Evolutionary conservation across 2,797 vertebrate genomes (phyloP).

Genomic region (Schizopygopsis malacanthus): DNA sequence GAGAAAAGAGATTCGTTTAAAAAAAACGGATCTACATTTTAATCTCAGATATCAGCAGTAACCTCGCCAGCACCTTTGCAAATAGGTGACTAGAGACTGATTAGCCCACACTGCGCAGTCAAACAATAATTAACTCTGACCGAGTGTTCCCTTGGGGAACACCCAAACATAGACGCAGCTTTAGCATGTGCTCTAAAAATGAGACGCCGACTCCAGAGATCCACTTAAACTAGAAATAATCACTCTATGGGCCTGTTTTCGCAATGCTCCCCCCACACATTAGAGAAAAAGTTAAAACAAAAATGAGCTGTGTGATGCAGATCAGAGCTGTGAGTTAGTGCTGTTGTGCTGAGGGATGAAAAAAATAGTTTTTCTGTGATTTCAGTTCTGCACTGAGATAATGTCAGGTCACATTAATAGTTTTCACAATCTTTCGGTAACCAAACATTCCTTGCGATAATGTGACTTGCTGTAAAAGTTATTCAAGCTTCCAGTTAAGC

Average conservation of each 20-base stretch:
- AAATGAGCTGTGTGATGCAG: conserved; percentile 30
- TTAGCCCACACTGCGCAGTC: conserved; percentile 39
- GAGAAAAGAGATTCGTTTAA: conserved; percentile 6
- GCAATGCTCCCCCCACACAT: conserved; percentile 22
- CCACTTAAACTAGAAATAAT: conserved; percentile 64
- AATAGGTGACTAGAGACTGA: conserved; percentile 48
- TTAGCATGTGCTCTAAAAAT: conserved; percentile 67
- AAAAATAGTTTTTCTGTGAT: background rate
- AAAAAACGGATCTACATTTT: conserved; percentile 37
- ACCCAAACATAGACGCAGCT: conserved; percentile 58
- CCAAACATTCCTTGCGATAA: background rate
- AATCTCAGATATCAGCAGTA: conserved; percentile 50
- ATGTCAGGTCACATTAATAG: conserved; percentile 39
- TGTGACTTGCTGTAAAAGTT: background rate
- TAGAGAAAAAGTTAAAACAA: conserved; percentile 35
- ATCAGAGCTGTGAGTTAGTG: conserved; percentile 31
- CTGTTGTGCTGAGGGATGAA: background rate
- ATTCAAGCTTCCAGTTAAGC: conserved; percentile 51
- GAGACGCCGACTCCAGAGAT: conserved; percentile 50
- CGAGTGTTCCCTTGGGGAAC: conserved; percentile 51
- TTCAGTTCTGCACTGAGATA: conserved; percentile 20
- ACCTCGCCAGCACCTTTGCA: conserved; percentile 43
- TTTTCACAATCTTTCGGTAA: conserved; percentile 11
- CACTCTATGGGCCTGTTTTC: conserved; percentile 33
- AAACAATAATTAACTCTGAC: conserved; percentile 58